Evolutionary conservation across 2,113 vertebrate species (phyloP), one percentile per base, ranked within the genome.

Genomic region (Pelmatolapia mariae): DNA sequence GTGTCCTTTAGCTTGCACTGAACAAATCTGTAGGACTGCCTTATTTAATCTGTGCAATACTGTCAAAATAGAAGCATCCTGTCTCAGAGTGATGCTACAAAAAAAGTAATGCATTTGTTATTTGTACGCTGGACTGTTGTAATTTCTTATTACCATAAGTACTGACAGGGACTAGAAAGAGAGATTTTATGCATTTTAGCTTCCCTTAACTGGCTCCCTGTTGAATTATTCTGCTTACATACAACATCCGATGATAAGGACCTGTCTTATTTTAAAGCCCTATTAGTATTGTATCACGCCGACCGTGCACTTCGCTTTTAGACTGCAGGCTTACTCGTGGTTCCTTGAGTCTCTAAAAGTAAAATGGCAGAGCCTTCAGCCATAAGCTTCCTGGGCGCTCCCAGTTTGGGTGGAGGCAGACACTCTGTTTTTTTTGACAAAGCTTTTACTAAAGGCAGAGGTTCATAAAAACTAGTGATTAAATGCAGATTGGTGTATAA

Each of bases 101-200:
- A 9, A 68, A 50, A 18, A 26, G 5, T 43, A 24, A 73, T 45
- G 66, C 38, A 45, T 73, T 26, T 68, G 7, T 68, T 45, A 18
- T 43, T 18, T 45, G 8, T 45, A 43, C 22, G 66, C 38, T 73
- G 66, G 22, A 73, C 13, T 45, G 12, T 26, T 43, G 38, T 26
- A 73, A 26, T 71, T 43, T 22, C 38, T 71, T 45, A 73, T 45
- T 10, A 43, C 4, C 38, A 45, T 15, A 66, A n/a, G 6, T 66
- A 5, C 4, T 66, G 12, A 66, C 33, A 38, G 61, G 61, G 61
- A 66, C 12, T 24, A 2, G n/a, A 45, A 26, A 10, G 13, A 24
- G 13, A 0, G 66, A 24, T 45, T 43, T 26, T 1, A 10, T 5
- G 33, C 61, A 38, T 66, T 38, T 45, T 7, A 29, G 0, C 15